Base-by-base conservation (phyloP, 2,888 invertebrate genomes). In the Dolomedes plantarius region DNA sequence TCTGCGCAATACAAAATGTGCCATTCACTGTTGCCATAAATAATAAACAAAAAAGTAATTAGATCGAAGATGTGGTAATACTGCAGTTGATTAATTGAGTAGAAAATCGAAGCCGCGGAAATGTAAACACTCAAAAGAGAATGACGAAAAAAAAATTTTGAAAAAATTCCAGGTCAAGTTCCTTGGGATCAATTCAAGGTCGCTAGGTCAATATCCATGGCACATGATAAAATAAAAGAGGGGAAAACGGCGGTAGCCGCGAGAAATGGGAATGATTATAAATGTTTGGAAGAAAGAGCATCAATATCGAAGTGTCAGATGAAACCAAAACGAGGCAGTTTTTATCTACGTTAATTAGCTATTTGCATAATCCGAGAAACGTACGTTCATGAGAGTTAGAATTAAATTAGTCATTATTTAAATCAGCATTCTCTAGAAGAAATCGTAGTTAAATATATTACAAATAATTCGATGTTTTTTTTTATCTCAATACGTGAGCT, bases 111-210 rank as follows among this genome's bases (percentile, higher is more conserved):
- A 23, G 56, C 56, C 5, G 56, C 56, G 56, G 56, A 56, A 56
- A 23, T 23, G 56, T 56, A 56, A 56, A 56, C 56, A 56, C 23
- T 23, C 5, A 19, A 56, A 56, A 19, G 16, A 56, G 56, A 23
- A 46, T n/a, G 16, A 6, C 6, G 16, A n/a, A 19, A 19, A 23
- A 56, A 56, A 23, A 2, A 13, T 2, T 2, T 5, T 2, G 27
- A 41, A 71, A 62, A 62, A 72, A 76, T 71, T 76, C 27, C 56
- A 77, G 76, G 76, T 76, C 71, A 76, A 65, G 71, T 71, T 62
- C 72, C 71, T 36, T 32, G 71, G 32, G 68, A 41, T 56, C 67
- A 65, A 39, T 77, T 73, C 41, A 83, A 83, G 83, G 83, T 83
- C 72, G 77, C 46, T 62, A 56, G 83, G 83, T 36, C 36, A 36